Evolutionary conservation across 2,797 vertebrate genomes (phyloP), one percentile per base, ranked within the genome.

Genomic region (Parambassis ranga): DNA sequence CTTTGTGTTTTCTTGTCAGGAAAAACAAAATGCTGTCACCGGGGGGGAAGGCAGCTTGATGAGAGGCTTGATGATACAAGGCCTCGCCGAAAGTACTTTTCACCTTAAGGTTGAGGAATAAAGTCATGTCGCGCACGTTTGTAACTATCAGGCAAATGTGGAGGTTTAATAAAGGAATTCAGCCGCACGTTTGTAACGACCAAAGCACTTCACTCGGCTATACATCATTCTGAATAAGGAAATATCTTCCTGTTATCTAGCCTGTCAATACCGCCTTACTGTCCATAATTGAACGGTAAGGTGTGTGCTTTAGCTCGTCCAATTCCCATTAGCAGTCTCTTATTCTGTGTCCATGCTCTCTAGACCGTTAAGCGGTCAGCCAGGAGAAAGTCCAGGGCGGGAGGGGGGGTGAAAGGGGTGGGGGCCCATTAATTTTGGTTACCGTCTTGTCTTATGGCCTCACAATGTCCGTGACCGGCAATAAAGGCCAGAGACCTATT

Each of bases 11-110:
- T 51, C 65, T 83, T 67, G 37, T 83, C 78, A 77, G 60, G 72
- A 76, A 88, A 83, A 84, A 83, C 85, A 82, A 86, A 88, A 87
- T 72, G 82, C 84, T 86, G 65, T 86, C 70, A 47, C 55, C 53
- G 58, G 62, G 62, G 61, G 23, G 52, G 49, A 22, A 70, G 44
- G 73, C 52, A 18, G 27, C 74, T 67, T 84, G 79, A 87, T 77
- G 82, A 83, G 72, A 71, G 53, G 69, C 69, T 83, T 77, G 77
- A 85, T 80, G 79, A 85, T 79, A 89, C 83, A 65, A 77, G 73
- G n/a, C n/a, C n/a, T n/a, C n/a, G n/a, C n/a, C n/a, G n/a, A n/a
- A n/a, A n/a, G n/a, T n/a, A 24, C 60, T 67, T 69, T 71, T 65
- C 69, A 41, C 61, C 70, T 58, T 2, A 3, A 43, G 81, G 68